These are phyloP conservation scores for Coturnix japonica DNA, from an alignment of 2,113 vertebrate genomes.

Conservation along the genomic window DNA sequence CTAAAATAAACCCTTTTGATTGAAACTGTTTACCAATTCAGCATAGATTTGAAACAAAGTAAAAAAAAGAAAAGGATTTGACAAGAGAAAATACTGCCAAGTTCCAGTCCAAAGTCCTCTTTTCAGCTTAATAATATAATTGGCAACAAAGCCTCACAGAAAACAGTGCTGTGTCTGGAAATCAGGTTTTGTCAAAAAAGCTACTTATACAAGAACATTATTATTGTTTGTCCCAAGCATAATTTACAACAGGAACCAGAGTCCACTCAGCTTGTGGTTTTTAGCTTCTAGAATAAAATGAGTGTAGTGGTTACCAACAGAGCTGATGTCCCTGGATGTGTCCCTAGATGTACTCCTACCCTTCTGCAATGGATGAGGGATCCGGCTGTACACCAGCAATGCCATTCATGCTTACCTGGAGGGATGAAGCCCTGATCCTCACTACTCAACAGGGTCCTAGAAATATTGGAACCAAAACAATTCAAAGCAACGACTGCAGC, in stretches of 20 bases:
- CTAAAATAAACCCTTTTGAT: background rate
- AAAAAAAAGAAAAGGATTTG: background rate
- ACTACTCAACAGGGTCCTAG: accelerated
- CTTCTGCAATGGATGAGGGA: background rate
- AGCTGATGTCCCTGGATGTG: background rate
- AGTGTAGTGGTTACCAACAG: background rate
- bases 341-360: background rate
- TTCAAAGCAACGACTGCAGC: background rate
- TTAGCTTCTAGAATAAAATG: background rate
- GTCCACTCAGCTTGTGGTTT: background rate
- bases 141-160: background rate
- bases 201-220: background rate
- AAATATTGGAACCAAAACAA: background rate
- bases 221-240: background rate
- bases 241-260: background rate
- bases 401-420: too few species aligned
- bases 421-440: background rate
- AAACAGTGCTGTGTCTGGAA: background rate
- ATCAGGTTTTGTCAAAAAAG: background rate
- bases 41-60: background rate
- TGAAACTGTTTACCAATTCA: background rate
- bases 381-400: background rate
- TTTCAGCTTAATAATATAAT: accelerated
- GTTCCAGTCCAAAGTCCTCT: background rate
- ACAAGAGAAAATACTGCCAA: background rate